These are phyloP conservation scores for Illadopsis cleaveri DNA, from an alignment of 2,113 vertebrate species.

Conservation along the genomic window DNA sequence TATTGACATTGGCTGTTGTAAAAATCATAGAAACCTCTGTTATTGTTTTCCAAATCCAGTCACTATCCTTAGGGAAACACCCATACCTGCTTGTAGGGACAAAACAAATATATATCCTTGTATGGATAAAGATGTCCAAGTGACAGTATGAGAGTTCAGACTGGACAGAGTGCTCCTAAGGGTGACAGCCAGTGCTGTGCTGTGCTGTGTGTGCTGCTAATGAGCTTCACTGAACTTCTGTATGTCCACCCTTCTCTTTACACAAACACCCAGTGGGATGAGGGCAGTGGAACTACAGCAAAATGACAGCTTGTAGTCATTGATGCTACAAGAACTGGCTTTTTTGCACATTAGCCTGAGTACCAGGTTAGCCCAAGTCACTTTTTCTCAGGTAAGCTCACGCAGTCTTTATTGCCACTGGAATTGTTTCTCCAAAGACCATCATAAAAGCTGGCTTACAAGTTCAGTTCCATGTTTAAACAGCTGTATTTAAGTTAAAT, in stretches of 20 bases:
- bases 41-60: not conserved
- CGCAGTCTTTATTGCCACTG: not conserved
- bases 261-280: not conserved
- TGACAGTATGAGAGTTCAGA: not conserved
- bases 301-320: not conserved
- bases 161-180: not conserved
- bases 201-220: not conserved
- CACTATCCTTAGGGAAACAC: not conserved
- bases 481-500: slow-evolving; percentile 27
- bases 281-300: not conserved
- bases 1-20: not conserved
- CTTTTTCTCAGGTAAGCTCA: not conserved
- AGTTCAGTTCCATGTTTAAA: not conserved
- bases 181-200: not conserved
- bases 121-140: not conserved
- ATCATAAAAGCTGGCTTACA: not conserved
- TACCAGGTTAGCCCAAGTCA: not conserved
- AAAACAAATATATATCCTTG: not conserved
- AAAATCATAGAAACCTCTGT: not conserved
- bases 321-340: not conserved
- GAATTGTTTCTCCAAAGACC: not conserved
- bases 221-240: not conserved
- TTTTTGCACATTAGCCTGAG: not conserved
- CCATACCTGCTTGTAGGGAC: not conserved
- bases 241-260: not conserved